phyloP scores from a whole-genome alignment of 2,888 invertebrate species.

The Spicauda simplicius region DNA sequence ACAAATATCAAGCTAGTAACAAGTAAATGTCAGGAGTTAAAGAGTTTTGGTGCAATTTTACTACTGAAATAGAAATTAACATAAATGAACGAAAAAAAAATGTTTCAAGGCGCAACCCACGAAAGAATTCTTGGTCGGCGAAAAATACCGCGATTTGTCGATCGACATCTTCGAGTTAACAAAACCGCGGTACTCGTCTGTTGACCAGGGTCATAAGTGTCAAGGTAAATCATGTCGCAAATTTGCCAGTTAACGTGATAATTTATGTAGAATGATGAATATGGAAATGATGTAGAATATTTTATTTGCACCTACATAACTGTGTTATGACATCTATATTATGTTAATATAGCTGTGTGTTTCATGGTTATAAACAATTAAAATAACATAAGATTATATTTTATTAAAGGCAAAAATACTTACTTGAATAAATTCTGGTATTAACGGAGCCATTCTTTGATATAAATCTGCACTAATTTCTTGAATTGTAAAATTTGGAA shows the following conservation, averaged over 20 bases:
- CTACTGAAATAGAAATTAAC: too few relatives aligned
- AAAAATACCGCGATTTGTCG: too few relatives aligned
- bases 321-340: background rate
- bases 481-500: slow-evolving; percentile 90
- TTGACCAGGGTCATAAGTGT: background rate
- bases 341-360: too few relatives aligned
- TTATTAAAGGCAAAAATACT: slow-evolving; percentile 50
- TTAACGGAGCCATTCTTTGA: slow-evolving; percentile 76
- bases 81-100: background rate
- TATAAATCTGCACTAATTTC: slow-evolving; percentile 82
- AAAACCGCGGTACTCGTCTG: background rate
- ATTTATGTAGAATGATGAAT: background rate
- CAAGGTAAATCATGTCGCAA: background rate
- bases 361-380: too few relatives aligned
- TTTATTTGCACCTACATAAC: background rate
- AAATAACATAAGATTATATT: too few relatives aligned
- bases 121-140: too few relatives aligned
- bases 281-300: background rate
- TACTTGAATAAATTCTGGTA: slow-evolving; percentile 86
- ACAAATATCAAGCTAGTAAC: too few relatives aligned
- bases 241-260: background rate
- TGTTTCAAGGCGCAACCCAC: too few relatives aligned
- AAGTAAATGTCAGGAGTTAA: too few relatives aligned
- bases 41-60: too few relatives aligned
- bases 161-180: background rate